Evolutionary conservation across 1,140 invertebrate genomes (phyloP).

Genomic region (Diachasmimorpha longicaudata): DNA sequence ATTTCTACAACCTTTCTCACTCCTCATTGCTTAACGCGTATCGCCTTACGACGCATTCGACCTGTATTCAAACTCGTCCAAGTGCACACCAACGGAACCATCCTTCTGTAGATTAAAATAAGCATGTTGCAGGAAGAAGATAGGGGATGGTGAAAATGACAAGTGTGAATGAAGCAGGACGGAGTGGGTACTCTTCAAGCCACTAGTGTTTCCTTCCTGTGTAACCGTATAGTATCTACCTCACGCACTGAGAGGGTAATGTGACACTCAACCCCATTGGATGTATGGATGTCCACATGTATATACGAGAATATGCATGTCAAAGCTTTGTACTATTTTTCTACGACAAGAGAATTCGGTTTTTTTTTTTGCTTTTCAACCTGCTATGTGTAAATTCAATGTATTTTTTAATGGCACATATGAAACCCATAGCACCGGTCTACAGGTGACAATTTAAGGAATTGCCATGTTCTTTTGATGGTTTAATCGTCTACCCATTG

Average conservation of each 20-base stretch:
- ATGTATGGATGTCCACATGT: neutral
- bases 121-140: neutral
- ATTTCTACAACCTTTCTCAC: neutral
- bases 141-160: neutral
- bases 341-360: neutral
- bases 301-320: neutral
- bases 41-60: neutral
- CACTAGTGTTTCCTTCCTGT: conserved; percentile 61
- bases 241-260: conserved; percentile 42
- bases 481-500: no score
- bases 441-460: neutral
- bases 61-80: neutral
- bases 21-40: conserved; percentile 18
- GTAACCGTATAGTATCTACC: conserved; percentile 55
- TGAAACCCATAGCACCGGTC: neutral
- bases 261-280: conserved; percentile 38
- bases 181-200: conserved; percentile 27
- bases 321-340: neutral
- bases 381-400: no score
- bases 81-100: neutral
- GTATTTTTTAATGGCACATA: no score
- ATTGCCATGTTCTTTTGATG: neutral
- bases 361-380: neutral
- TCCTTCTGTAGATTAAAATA: neutral
- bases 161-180: conserved; percentile 22